Conservation (phyloP, 2,113 vertebrate species). For the Leuciscus idus region DNA sequence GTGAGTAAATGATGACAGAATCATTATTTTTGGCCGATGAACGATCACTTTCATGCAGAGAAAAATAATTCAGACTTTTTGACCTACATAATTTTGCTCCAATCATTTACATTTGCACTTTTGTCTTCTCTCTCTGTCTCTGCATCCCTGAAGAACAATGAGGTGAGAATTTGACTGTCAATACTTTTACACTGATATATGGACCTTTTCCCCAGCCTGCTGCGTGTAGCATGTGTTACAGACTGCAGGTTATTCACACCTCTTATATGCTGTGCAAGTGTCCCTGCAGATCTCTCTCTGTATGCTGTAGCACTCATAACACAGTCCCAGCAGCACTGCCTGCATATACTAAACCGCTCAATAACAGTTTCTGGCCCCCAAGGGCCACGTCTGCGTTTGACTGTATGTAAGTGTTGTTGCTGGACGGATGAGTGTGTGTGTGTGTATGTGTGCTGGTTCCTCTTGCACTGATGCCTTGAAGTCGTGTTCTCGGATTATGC, state of each 20-base stretch:
- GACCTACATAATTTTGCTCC: not conserved
- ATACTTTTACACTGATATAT: constrained; percentile 3
- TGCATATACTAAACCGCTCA: constrained; percentile 29
- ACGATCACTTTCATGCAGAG: not conserved
- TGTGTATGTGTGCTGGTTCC: not conserved
- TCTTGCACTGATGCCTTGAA: constrained; percentile 20
- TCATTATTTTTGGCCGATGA: not conserved
- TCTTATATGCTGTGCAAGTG: constrained; percentile 30
- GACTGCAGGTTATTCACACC: constrained; percentile 47
- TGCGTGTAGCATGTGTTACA: constrained; percentile 14
- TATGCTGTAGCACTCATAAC: constrained; percentile 7
- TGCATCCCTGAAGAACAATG: constrained; percentile 67
- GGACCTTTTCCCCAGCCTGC: constrained; percentile 11
- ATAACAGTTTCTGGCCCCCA: not conserved
- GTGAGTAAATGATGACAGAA: not conserved
- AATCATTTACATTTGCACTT: constrained; percentile 26
- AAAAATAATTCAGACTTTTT: not conserved
- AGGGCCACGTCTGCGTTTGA: not conserved
- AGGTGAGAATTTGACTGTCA: constrained; percentile 64
- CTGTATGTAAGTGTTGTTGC: constrained; percentile 15
- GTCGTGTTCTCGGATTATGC: constrained; percentile 17
- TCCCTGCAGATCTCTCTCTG: constrained; percentile 29
- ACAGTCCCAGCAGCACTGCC: not conserved
- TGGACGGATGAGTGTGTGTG: not conserved
- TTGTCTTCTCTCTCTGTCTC: constrained; percentile 21